A percentile compares a stretch with the other conserved stretches of the same genome.
Conservation (phyloP, 2,797 vertebrate species). For the Spheniscus humboldti region DNA sequence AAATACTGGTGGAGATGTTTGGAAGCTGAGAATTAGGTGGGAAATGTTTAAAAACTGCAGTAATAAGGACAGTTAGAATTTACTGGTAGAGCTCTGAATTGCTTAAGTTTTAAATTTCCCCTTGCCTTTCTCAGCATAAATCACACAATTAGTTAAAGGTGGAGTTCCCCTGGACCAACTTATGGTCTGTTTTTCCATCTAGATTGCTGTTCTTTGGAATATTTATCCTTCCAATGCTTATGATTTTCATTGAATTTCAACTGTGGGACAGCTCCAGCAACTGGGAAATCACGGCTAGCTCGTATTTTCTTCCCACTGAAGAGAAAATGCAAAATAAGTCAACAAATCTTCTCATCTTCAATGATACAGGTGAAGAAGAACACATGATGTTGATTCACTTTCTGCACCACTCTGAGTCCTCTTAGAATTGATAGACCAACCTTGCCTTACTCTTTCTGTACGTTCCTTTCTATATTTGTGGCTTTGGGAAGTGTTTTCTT, state of each 20-base stretch:
- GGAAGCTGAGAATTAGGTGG: neutral
- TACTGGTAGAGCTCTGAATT: neutral
- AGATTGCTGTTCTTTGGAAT: slow-evolving; percentile 81
- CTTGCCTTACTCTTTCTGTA: neutral
- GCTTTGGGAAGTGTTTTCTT: neutral
- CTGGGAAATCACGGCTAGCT: slow-evolving; percentile 79
- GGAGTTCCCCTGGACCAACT: neutral
- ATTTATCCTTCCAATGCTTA: slow-evolving; percentile 70
- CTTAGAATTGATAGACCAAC: neutral
- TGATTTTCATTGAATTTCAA: neutral
- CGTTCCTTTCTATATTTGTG: neutral
- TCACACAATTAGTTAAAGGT: neutral
- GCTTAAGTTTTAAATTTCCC: neutral
- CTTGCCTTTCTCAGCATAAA: neutral
- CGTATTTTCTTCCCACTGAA: slow-evolving; percentile 76
- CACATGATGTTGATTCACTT: neutral
- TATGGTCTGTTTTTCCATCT: neutral
- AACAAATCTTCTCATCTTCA: slow-evolving; percentile 84
- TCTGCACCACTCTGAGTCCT: neutral
- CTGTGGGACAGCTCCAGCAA: neutral
- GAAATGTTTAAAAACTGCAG: neutral
- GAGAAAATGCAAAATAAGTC: slow-evolving; percentile 69
- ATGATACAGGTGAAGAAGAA: slow-evolving; percentile 80
- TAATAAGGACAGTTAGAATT: neutral
- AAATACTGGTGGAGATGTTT: neutral